These are phyloP conservation scores for Tamandua tetradactyla DNA, from an alignment of 2,797 vertebrate genomes.

Conservation along the genomic window DNA sequence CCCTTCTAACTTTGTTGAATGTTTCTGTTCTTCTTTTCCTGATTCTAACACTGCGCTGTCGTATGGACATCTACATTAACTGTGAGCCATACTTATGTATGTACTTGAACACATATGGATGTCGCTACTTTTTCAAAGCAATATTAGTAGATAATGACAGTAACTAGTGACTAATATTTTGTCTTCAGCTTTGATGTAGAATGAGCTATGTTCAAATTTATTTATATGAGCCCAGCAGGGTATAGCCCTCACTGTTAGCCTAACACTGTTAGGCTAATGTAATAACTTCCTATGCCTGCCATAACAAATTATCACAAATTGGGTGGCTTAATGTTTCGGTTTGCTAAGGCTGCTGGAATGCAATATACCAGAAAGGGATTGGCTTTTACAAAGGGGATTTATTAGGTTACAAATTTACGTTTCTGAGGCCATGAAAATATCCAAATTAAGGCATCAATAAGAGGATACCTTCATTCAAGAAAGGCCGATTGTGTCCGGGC, in stretches of 20 bases:
- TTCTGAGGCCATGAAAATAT: no score
- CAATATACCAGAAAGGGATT: no score
- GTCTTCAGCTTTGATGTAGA: not conserved
- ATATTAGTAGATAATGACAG: not conserved
- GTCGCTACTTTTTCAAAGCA: slow-evolving; percentile 2
- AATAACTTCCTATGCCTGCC: no score
- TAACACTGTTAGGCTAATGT: not conserved
- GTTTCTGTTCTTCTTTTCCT: not conserved
- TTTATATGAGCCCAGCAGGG: not conserved
- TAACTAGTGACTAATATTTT: not conserved
- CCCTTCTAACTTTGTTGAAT: not conserved
- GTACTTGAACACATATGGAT: not conserved
- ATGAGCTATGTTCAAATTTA: slow-evolving; percentile 20
- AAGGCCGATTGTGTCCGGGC: no score
- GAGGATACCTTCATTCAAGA: no score
- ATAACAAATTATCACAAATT: no score
- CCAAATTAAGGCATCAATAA: no score
- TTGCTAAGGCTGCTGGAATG: no score
- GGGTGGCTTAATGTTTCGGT: no score
- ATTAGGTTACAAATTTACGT: no score
- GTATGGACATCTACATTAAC: not conserved
- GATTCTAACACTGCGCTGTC: not conserved
- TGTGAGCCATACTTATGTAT: not conserved
- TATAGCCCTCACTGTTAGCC: not conserved
- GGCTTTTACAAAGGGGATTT: no score